Conservation (phyloP, 2,113 vertebrate species). For the Parus major region DNA sequence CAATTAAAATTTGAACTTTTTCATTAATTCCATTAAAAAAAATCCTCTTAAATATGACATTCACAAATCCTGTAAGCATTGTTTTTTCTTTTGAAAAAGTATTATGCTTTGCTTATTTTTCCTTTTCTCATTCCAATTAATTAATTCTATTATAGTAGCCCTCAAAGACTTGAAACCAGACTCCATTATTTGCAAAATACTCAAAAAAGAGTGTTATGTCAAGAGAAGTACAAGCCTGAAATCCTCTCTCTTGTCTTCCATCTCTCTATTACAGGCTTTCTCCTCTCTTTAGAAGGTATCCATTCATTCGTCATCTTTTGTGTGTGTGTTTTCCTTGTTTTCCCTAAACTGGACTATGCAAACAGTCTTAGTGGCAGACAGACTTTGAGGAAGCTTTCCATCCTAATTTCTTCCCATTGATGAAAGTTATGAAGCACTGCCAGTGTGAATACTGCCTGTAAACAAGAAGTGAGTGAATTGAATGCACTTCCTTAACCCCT, state of each 20-base stretch:
- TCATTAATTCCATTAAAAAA: neutral
- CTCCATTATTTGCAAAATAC: constrained; percentile 2
- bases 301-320: neutral
- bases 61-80: neutral
- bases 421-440: neutral
- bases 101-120: neutral
- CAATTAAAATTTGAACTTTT: neutral
- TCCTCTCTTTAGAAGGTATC: neutral
- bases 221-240: neutral
- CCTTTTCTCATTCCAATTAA: neutral
- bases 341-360: neutral
- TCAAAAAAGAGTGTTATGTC: neutral
- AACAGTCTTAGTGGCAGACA: neutral
- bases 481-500: neutral
- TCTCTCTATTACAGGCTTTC: neutral
- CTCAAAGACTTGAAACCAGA: neutral
- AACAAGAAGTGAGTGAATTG: neutral
- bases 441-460: neutral
- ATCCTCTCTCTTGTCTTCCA: neutral
- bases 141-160: neutral
- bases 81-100: neutral
- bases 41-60: neutral
- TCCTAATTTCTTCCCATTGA: neutral
- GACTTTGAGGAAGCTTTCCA: neutral
- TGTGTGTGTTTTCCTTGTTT: constrained; percentile 6